Evolutionary conservation across 2,888 invertebrate species (phyloP), one percentile per base, ranked within the genome.

Genomic region (Idaea straminata): DNA sequence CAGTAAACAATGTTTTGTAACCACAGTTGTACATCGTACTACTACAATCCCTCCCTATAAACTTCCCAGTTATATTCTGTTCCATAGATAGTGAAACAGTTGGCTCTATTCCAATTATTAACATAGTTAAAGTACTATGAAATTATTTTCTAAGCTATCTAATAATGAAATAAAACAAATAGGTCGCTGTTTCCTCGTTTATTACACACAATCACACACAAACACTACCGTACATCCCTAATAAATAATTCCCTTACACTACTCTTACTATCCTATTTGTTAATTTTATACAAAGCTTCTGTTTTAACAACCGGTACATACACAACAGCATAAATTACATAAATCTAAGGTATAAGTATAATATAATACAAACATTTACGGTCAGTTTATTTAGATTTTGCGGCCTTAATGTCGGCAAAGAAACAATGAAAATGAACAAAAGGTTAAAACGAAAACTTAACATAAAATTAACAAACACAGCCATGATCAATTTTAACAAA

Each of bases 391-490:
- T 64, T 66, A 67, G 70, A 70, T 72, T 72, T 73, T 71, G 79
- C 72, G 83, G 83, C 92, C 91, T 87, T 92, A 92, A 92, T 91
- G 92, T 84, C 91, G 88, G 91, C 77, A 80, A 82, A 82, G 71
- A 80, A 70, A 81, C 82, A 88, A 85, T 73, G 79, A 87, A 87
- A 82, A 84, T n/a, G 83, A 74, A 74, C 59, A 74, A 77, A 83
- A 77, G 76, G 84, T 88, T 88, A 85, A 91, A 92, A 92, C 89
- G 84, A 88, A 92, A 92, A 92, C 91, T 92, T 89, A 92, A 92
- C 91, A 90, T 91, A 91, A 92, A 92, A 92, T 85, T 91, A 92
- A 91, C 92, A 91, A 90, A 92, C 92, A 91, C 92, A 92, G 92
- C 92, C 92, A 84, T 81, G 74, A 78, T 72, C 75, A 75, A 82